Conservation (phyloP, 2,797 vertebrate genomes). For the Lepus oiostolus region DNA sequence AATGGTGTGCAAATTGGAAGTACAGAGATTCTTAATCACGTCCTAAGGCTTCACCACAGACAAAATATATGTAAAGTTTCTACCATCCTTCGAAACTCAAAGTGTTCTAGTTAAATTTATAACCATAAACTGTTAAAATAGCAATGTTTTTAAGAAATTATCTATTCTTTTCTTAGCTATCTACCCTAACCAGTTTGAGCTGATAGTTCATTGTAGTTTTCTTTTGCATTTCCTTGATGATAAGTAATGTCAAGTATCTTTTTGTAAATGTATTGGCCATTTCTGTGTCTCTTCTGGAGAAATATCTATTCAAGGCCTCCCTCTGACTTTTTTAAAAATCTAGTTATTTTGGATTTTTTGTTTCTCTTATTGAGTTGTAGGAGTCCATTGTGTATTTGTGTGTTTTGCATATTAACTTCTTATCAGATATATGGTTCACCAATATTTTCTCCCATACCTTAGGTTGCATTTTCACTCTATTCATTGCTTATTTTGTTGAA, state of each 20-base stretch:
- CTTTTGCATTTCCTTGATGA: not conserved
- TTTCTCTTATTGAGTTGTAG: not conserved
- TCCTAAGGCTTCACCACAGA: not conserved
- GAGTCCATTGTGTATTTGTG: not conserved
- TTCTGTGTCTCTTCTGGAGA: not conserved
- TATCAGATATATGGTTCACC: not conserved
- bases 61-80: not conserved
- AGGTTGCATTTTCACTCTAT: not conserved
- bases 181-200: not conserved
- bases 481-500: not conserved
- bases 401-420: not conserved
- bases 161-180: not conserved
- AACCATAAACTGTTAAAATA: conserved; percentile 15
- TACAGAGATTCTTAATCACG: conserved; percentile 26
- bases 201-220: not conserved
- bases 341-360: not conserved
- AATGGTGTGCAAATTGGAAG: not conserved
- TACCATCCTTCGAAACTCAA: conserved; percentile 23
- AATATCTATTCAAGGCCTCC: not conserved
- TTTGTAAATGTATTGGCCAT: not conserved
- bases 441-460: not conserved
- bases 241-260: not conserved
- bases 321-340: not conserved
- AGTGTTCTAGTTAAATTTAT: conserved; percentile 31
- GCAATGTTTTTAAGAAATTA: conserved; percentile 21